A percentile compares a stretch with the other conserved stretches of the same genome.
Evolutionary conservation across 2,113 vertebrate genomes (phyloP).

Genomic region (Caretta caretta): DNA sequence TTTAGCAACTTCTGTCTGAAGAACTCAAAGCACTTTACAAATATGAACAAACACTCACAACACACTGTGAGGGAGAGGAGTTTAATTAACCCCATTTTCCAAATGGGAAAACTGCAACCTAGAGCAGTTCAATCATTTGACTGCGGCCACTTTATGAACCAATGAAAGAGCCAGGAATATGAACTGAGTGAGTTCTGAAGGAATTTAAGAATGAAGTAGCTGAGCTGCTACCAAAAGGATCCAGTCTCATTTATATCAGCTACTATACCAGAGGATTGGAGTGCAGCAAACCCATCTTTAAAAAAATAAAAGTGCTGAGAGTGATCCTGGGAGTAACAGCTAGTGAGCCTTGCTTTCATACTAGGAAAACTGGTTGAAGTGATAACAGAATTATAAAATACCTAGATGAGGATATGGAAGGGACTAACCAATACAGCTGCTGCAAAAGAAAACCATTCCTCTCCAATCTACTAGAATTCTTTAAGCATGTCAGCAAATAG

Average conservation of each 20-base stretch:
- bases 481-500: background rate
- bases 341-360: background rate
- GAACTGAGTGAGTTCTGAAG: background rate
- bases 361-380: background rate
- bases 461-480: conserved; percentile 40
- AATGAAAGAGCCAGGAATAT: background rate
- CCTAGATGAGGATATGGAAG: conserved; percentile 1
- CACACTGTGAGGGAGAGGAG: conserved; percentile 25
- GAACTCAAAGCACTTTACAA: conserved; percentile 16
- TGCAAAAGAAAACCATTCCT: background rate
- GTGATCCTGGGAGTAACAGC: background rate
- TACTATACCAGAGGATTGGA: background rate
- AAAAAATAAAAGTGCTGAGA: conserved; percentile 8
- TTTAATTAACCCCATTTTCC: background rate
- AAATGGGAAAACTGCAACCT: background rate
- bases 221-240: background rate
- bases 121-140: conserved; percentile 10
- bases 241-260: background rate
- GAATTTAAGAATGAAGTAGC: background rate
- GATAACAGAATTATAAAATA: conserved; percentile 42
- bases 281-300: background rate
- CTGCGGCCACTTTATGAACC: background rate
- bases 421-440: conserved; percentile 25
- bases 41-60: background rate
- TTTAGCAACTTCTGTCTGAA: background rate